Base-by-base conservation (phyloP, 35 echinoderm and acorn worm species). In the Stichopus chloronotus region DNA sequence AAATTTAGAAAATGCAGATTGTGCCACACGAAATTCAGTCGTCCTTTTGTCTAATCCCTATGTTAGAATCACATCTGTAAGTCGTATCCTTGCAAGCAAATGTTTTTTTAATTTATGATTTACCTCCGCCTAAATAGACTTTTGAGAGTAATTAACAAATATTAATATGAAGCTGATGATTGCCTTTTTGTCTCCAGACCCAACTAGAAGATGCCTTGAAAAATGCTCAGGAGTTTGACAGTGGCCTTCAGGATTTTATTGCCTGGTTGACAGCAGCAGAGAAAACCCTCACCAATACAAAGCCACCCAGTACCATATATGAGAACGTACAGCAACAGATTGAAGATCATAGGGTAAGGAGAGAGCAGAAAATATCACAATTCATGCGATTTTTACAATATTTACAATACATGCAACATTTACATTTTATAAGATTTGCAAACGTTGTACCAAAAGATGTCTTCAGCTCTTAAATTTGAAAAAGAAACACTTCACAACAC, bases 191-290 rank as follows among this genome's bases (percentile, higher is more conserved):
- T 19, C 68, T 91, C 4, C 82, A 98, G 97, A 76, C 87, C 8
- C 96, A 98, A 63, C 88, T 98, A 13, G 97, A 98, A 58, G 97
- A 98, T 61, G 97, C 97, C 78, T 91, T 95, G 81, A 93, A 85
- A 60, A 95, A 98, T 71, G 97, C 97, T n/a, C 95, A 98, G 92
- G 86, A 90, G 21, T 98, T 98, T 93, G 95, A 98, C 19, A 90
- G 94, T 90, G 88, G 84, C 25, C 92, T 98, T 23, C 97, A 98
- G 82, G 84, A 95, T 78, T 98, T 98, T 90, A 98, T 98, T 79
- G 87, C 74, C 19, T 98, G 97, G 97, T 85, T 98, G 87, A 98
- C 97, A n/a, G 90, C 97, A 13, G 97, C 97, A 24, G 97, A 98
- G 90, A 98, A 96, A 84, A 95, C 95, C 56, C 88, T 98, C 22